These are phyloP conservation scores for Diplogasteroides magnus DNA, from an alignment of 1,140 invertebrate species.

Conservation along the genomic window DNA sequence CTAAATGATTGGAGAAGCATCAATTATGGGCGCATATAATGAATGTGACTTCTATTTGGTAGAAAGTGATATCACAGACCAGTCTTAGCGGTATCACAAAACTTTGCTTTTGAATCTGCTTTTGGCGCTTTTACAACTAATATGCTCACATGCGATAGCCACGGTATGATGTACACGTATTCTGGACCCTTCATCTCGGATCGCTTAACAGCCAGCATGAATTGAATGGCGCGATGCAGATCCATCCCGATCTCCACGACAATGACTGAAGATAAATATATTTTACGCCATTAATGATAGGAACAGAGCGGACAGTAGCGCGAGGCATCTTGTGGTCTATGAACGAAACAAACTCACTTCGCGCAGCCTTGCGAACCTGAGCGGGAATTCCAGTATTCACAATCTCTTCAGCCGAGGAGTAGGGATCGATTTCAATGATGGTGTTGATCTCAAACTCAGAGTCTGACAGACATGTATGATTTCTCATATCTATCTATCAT, in stretches of 20 bases:
- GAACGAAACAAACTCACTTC: slow-evolving; percentile 32
- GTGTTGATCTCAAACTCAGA: slow-evolving; percentile 49
- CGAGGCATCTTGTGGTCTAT: background rate
- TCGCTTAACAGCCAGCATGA: slow-evolving; percentile 46
- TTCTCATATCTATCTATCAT: no score
- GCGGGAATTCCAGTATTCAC: slow-evolving; percentile 48
- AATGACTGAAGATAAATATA: slow-evolving; percentile 36
- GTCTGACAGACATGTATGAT: no score
- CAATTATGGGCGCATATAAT: no score
- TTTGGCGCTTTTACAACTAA: no score
- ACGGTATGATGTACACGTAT: slow-evolving; percentile 51
- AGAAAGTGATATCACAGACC: no score
- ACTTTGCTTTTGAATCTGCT: no score
- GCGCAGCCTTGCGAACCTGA: slow-evolving; percentile 38
- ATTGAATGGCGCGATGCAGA: slow-evolving; percentile 42
- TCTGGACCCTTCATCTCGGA: slow-evolving; percentile 47
- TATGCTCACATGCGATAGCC: slow-evolving; percentile 50
- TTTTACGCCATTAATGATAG: background rate
- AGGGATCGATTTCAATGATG: slow-evolving; percentile 50
- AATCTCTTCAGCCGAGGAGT: slow-evolving; percentile 51
- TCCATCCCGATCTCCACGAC: slow-evolving; percentile 53
- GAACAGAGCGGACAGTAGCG: no score
- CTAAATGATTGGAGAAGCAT: no score
- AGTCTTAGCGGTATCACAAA: no score
- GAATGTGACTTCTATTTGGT: no score